These are phyloP conservation scores for Odocoileus hemionus DNA, from an alignment of 2,113 vertebrate species.

Conservation along the genomic window DNA sequence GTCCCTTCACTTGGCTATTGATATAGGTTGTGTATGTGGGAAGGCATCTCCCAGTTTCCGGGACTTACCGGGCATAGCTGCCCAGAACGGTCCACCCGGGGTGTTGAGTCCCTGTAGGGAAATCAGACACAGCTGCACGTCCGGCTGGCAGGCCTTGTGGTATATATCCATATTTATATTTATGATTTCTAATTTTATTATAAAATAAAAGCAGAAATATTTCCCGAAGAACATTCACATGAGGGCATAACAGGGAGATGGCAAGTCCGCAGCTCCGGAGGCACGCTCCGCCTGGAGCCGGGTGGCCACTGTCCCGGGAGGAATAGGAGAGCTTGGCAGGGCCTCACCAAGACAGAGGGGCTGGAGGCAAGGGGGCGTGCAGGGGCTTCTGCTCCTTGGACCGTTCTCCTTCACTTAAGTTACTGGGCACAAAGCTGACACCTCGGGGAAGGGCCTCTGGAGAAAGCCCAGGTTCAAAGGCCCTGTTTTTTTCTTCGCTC, in stretches of 20 bases:
- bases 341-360: neutral
- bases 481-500: neutral
- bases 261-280: conserved; percentile 52
- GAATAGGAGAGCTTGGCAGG: neutral
- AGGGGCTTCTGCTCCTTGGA: neutral
- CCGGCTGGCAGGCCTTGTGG: neutral
- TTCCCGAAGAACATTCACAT: conserved; percentile 86
- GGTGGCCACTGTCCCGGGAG: neutral
- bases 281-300: neutral
- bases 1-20: neutral
- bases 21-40: neutral
- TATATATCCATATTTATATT: conserved; percentile 55
- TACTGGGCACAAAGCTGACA: neutral
- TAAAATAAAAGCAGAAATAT: conserved; percentile 91
- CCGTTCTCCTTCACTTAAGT: neutral
- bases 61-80: neutral
- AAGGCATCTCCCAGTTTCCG: neutral
- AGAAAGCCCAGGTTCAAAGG: neutral
- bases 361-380: neutral
- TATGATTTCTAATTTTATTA: conserved; percentile 88
- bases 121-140: conserved; percentile 46
- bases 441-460: neutral
- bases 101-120: neutral
- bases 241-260: conserved; percentile 57
- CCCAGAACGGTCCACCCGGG: neutral